Percentiles rank a stretch among this genome's conserved stretches.
Conservation (phyloP, 2,797 vertebrate species). For the Sebastolobus alascanus region DNA sequence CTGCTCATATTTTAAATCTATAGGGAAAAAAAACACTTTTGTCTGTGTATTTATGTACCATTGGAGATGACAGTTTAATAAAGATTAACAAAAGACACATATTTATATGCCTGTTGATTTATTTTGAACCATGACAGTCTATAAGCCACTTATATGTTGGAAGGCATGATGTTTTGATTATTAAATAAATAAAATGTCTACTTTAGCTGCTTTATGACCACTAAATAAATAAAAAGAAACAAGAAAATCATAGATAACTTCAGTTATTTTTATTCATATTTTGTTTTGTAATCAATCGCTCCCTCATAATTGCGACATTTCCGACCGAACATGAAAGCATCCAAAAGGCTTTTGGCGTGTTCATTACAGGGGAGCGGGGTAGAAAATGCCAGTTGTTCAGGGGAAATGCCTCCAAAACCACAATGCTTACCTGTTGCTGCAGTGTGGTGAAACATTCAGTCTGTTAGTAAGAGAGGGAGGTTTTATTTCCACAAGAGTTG, state of each 20-base stretch:
- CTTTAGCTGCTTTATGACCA: accelerated
- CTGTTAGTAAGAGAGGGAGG: too few species aligned
- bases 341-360: slow-evolving; percentile 54
- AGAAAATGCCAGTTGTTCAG: slow-evolving; percentile 23
- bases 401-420: slow-evolving; percentile 6
- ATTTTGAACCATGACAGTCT: neutral
- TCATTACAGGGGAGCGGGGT: slow-evolving; percentile 43
- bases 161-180: neutral
- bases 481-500: neutral
- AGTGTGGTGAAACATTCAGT: too few species aligned
- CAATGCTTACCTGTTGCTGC: slow-evolving; percentile 24
- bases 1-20: neutral
- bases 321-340: slow-evolving; percentile 63
- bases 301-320: slow-evolving; percentile 15
- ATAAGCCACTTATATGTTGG: neutral
- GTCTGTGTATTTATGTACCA: neutral
- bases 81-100: neutral
- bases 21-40: too few species aligned
- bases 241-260: accelerated
- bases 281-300: neutral
- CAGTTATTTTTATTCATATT: neutral
- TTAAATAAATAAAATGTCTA: neutral
- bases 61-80: neutral
- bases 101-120: neutral
- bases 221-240: neutral